A percentile compares a stretch with the other conserved stretches of the same genome.
phyloP scores from a whole-genome alignment of 2,797 vertebrate genomes.

The Rhinogobio ventralis region DNA sequence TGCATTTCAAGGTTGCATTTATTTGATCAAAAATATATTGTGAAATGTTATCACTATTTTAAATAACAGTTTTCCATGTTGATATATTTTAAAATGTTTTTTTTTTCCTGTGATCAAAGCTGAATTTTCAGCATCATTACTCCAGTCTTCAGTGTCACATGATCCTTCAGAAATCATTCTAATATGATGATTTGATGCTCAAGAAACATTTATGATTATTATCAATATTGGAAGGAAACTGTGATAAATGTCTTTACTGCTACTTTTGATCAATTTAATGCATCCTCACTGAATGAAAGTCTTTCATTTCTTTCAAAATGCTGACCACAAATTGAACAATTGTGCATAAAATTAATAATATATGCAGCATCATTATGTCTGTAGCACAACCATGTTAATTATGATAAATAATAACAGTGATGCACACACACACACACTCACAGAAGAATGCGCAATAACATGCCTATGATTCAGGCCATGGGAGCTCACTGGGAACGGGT shows the following conservation, averaged over 20 bases:
- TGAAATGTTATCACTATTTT: too few species aligned
- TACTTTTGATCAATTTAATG: not conserved
- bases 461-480: constrained; percentile 37
- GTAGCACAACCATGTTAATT: not conserved
- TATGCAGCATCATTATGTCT: not conserved
- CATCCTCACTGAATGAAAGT: too few species aligned
- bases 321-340: not conserved
- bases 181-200: too few species aligned
- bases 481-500: constrained; percentile 41
- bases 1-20: too few species aligned
- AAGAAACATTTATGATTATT: too few species aligned
- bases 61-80: too few species aligned
- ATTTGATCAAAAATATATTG: not conserved
- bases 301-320: not conserved
- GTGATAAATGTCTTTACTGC: not conserved
- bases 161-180: too few species aligned
- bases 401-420: not conserved
- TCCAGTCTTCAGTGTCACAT: not conserved
- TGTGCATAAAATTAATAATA: not conserved
- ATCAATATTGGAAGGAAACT: not conserved
- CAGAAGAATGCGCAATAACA: constrained; percentile 26
- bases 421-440: not conserved
- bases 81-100: not conserved
- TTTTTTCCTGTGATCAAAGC: not conserved
- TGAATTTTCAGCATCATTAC: not conserved